Base-by-base conservation (phyloP, 2,797 vertebrate genomes). In the Sitta carolinensis region DNA sequence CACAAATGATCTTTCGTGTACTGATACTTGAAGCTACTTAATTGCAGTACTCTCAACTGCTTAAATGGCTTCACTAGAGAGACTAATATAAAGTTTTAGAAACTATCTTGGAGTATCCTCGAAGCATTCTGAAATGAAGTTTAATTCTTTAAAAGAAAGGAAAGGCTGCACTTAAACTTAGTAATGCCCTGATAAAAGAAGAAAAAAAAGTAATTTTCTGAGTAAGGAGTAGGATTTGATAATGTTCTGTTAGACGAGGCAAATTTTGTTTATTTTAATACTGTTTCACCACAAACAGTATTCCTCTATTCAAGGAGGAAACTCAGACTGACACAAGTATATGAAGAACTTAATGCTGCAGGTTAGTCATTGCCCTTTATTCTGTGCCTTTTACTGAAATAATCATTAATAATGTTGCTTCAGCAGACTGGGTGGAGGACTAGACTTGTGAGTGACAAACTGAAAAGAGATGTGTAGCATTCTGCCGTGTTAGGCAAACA, bases 1-100 rank as follows among this genome's bases (percentile, higher is more conserved):
- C 5, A 25, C 12, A 50, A 17, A 52, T 4, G 1, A 26, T 52
- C 13, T 67, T 85, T 30, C 1, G 0, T 64, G 18, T 38, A 5
- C 16, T 45, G 38, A 16, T 30, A 34, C 7, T 20, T 74, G 30
- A 70, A 59, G 29, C 21, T 67, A 13, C 57, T 64, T 63, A 25
- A 55, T 11, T 83, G 14, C 38, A 45, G 22, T 83, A n/a, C 26
- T 76, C 47, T n/a, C 6, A 70, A 12, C 48, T 32, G 20, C 13
- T 18, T 79, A n/a, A 87, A 40, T 19, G 16, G 38, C 27, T 66
- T 72, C 23, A 43, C 9, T 43, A 30, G 34, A 64, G 15, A 23
- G 14, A 62, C 52, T 23, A 13, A 13, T 48, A 5, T 4, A 42
- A 79, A 84, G 26, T 50, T 55, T 61, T 13, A 6, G 32, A 15